Evolutionary conservation across 2,113 vertebrate species (phyloP).

Genomic region (Tupaia tana): DNA sequence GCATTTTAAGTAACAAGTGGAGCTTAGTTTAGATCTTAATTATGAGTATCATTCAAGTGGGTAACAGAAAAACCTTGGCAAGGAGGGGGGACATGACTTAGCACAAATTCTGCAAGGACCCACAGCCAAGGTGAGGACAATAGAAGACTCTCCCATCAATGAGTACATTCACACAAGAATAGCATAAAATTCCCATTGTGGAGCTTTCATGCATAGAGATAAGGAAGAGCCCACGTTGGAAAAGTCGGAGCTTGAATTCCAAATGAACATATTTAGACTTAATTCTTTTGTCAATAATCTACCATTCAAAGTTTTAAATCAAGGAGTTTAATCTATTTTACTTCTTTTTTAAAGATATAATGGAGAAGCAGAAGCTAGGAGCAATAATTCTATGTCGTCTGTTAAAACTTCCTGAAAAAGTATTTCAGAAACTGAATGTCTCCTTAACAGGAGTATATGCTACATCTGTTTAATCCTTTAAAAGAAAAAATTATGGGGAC

Average conservation of each 20-base stretch:
- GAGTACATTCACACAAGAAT: background rate
- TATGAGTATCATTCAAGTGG: background rate
- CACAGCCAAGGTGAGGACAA: background rate
- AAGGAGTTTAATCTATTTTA: background rate
- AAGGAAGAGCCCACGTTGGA: background rate
- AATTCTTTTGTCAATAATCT: background rate
- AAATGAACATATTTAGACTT: background rate
- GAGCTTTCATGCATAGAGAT: background rate
- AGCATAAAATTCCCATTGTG: background rate
- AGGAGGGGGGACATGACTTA: background rate
- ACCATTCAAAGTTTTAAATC: background rate
- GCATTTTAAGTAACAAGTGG: background rate
- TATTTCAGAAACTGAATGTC: background rate
- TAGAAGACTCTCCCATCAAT: background rate
- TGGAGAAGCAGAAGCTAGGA: background rate
- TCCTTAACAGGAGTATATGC: background rate
- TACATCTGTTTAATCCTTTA: background rate
- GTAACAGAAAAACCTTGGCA: background rate
- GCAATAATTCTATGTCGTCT: background rate
- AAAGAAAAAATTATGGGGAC: background rate
- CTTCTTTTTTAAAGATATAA: background rate
- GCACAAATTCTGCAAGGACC: background rate
- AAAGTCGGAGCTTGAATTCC: background rate
- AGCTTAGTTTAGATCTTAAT: background rate
- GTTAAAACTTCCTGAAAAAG: constrained; percentile 9